Percentiles rank a stretch among this genome's conserved stretches.
Conservation (phyloP, 2,888 invertebrate species). For the Creontiades dilutus region DNA sequence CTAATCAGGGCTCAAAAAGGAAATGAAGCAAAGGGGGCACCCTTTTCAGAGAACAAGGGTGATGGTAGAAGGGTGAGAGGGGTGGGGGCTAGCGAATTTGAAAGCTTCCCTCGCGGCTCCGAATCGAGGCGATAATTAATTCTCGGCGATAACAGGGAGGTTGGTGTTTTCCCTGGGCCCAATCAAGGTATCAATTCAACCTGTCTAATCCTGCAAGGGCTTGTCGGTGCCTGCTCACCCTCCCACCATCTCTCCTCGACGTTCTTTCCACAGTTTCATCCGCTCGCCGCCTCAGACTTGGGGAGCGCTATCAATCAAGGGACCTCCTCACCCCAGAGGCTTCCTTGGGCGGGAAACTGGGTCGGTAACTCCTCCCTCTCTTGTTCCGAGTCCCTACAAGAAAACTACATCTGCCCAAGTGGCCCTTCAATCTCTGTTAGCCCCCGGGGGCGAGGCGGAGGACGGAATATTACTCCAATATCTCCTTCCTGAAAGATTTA, state of each 20-base stretch:
- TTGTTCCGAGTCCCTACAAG: slow-evolving; percentile 4
- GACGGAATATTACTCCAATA: slow-evolving; percentile 41
- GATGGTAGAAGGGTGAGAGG: no score
- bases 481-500: slow-evolving; percentile 33
- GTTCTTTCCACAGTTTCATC: slow-evolving; percentile 15
- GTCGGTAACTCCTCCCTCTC: slow-evolving; percentile 17
- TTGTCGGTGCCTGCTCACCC: slow-evolving; percentile 10
- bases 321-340: not conserved
- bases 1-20: slow-evolving; percentile 30
- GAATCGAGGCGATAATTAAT: slow-evolving; percentile 47
- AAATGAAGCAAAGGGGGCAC: not conserved
- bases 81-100: slow-evolving; percentile 20
- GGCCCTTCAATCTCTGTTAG: slow-evolving; percentile 51
- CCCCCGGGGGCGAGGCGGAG: not conserved
- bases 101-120: not conserved
- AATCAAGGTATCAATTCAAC: slow-evolving; percentile 61
- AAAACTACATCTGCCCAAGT: slow-evolving; percentile 63
- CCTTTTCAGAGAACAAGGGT: not conserved
- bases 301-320: slow-evolving; percentile 57
- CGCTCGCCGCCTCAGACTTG: slow-evolving; percentile 18
- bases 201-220: slow-evolving; percentile 50
- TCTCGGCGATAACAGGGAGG: slow-evolving; percentile 16
- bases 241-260: not conserved
- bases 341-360: slow-evolving; percentile 14
- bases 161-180: not conserved